A percentile compares a stretch with the other conserved stretches of the same genome.
phyloP scores from a whole-genome alignment of 2,797 vertebrate genomes.

The Xenentodon cancila region DNA sequence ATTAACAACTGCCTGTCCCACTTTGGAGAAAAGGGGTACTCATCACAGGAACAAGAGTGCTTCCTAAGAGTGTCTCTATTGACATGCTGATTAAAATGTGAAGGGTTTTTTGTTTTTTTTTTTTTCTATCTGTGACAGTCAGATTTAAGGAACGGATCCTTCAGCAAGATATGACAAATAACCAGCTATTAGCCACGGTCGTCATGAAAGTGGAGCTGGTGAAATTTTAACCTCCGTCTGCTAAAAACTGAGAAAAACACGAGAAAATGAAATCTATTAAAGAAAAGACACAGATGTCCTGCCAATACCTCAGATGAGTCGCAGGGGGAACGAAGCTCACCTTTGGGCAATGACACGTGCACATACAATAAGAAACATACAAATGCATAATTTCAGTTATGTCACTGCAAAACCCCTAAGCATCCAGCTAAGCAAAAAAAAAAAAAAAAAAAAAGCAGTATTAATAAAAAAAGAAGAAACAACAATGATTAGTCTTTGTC shows the following conservation, averaged over 20 bases:
- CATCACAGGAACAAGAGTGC: conserved; percentile 43
- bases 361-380: neutral
- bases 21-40: conserved; percentile 63
- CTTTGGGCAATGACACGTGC: neutral
- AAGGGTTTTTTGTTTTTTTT: neutral
- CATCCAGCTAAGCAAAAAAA: conserved; percentile 2
- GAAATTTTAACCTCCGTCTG: conserved; percentile 68
- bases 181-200: too few relatives aligned
- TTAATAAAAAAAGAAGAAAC: conserved; percentile 38
- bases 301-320: too few relatives aligned
- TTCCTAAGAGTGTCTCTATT: conserved; percentile 48
- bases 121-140: conserved; percentile 2
- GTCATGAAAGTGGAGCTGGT: neutral
- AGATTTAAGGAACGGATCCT: neutral
- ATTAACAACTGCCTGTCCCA: conserved; percentile 69
- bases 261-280: conserved; percentile 5
- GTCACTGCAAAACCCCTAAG: conserved; percentile 3
- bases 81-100: conserved; percentile 33
- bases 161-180: neutral
- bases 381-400: neutral
- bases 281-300: too few relatives aligned
- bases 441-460: neutral
- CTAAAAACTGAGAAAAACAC: conserved; percentile 46
- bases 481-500: conserved; percentile 76
- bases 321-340: neutral